Base-by-base conservation (phyloP, 37 sponge, comb jelly and placozoan genomes). In the Hexactinellida sp. region DNA sequence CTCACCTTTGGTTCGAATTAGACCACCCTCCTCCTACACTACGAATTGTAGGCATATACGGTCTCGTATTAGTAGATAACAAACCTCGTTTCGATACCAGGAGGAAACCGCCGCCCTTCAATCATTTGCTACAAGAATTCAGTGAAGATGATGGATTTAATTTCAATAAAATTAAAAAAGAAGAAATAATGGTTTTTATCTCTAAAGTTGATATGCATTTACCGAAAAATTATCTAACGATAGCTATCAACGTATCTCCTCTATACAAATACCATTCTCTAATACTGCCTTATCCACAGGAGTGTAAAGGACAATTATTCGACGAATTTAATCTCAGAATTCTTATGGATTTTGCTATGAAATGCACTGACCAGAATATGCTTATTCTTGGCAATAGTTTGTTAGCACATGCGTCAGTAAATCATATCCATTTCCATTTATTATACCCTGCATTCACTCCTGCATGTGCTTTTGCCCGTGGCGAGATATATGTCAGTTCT, bases 241-340 rank as follows among this genome's bases (percentile, higher is more conserved):
- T 63, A 3, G 76, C 34, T 7, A 63, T 63, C 25, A 63, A 63
- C 30, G 76, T 63, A n/a, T 63, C 76, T 23, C 76, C 76, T 23
- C 3, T 63, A 25, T 63, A 21, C 76, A 63, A n/a, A 63, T 63
- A 63, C 34, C 76, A 63, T n/a, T 63, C 76, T 63, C 76, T 63
- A n/a, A 10, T 63, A 10, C 3, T 63, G 3, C 76, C 76, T n/a
- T 63, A 63, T n/a, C 76, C 76, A 10, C 34, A 21, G 5, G 76
- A 63, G 34, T 32, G 34, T 23, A 63, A 63, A n/a, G 19, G 19
- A 10, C 76, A 63, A n/a, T 3, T 63, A 32, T 32, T 63, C 5
- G 76, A 63, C 34, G 1, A 10, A 10, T 25, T n/a, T 28, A 21
- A 7, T 25, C 21, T 63, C 5, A 7, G 76, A 32, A 63, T 63